Evolutionary conservation across 2,888 invertebrate genomes (phyloP), one percentile per base, ranked within the genome.

Genomic region (Pantelozetes paolii): DNA sequence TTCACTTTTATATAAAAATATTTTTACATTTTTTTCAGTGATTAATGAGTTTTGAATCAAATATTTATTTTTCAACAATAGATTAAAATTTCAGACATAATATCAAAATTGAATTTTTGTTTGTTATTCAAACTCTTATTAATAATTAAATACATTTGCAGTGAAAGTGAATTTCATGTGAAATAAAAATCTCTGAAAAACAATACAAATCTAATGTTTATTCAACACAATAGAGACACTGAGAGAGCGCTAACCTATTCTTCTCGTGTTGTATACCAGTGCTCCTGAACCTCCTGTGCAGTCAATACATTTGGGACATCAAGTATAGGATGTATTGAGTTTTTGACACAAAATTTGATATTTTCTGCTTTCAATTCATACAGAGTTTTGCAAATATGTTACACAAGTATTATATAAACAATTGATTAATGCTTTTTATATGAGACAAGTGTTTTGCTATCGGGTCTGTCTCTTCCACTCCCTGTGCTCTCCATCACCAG

Each of bases 351-450:
- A 54, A 54, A 23, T n/a, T n/a, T n/a, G n/a, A 26, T 23, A 54
- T 23, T 20, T 54, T 54, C 13, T 54, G 54, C 23, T 54, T 54
- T 54, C 20, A 20, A 54, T 11, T 13, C 20, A 20, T 23, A 26
- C 11, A 54, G 54, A 20, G 20, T 1, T n/a, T 6, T 2, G 26
- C 5, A 54, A 6, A 23, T 23, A n/a, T 23, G 36, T 36, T 8
- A 36, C 11, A 36, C 11, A 50, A 50, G 15, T 5, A 9, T 32
- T 62, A 13, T 62, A 62, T 62, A 62, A 3, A 5, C 62, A 62
- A 62, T 62, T 62, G 62, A 62, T 62, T 62, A 62, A 62, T 62
- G 32, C 32, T 62, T 13, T 62, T 62, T 62, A 32, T 62, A 62
- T 62, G 1, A 62, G 62, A 36, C 62, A 62, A 62, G 62, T 62